A percentile compares a stretch with the other conserved stretches of the same genome.
These are phyloP conservation scores for Prietella phreatophila DNA, from an alignment of 2,113 vertebrate genomes.

Conservation along the genomic window DNA sequence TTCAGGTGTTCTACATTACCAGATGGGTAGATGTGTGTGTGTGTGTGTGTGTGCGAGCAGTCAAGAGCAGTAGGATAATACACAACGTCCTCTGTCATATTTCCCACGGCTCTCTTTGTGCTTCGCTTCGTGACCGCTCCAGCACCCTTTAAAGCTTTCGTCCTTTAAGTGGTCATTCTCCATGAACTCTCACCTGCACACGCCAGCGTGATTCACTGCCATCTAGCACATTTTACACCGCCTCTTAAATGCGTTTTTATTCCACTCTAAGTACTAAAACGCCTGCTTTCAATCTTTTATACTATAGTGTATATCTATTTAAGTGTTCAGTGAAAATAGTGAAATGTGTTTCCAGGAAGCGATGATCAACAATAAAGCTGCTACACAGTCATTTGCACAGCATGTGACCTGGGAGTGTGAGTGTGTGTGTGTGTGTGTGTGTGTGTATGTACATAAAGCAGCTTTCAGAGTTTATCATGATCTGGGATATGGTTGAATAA, in stretches of 20 bases:
- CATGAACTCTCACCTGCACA: slow-evolving; percentile 16
- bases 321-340: not conserved
- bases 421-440: not conserved
- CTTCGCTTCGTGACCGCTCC: not conserved
- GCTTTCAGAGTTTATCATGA: not conserved
- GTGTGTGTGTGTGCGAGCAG: not conserved
- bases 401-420: not conserved
- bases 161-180: slow-evolving; percentile 11
- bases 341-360: not conserved
- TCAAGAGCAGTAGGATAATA: not conserved
- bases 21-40: not conserved
- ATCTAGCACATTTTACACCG: not conserved
- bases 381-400: not conserved
- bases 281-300: not conserved
- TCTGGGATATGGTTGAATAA: not conserved
- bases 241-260: not conserved
- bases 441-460: not conserved
- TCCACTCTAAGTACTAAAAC: not conserved
- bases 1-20: not conserved
- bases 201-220: not conserved
- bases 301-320: not conserved
- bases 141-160: not conserved
- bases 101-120: slow-evolving; percentile 15
- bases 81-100: slow-evolving; percentile 2
- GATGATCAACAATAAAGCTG: not conserved